Percentiles rank a stretch among this genome's conserved stretches.
phyloP scores from a whole-genome alignment of 2,113 vertebrate species.

The Leiothrix lutea region DNA sequence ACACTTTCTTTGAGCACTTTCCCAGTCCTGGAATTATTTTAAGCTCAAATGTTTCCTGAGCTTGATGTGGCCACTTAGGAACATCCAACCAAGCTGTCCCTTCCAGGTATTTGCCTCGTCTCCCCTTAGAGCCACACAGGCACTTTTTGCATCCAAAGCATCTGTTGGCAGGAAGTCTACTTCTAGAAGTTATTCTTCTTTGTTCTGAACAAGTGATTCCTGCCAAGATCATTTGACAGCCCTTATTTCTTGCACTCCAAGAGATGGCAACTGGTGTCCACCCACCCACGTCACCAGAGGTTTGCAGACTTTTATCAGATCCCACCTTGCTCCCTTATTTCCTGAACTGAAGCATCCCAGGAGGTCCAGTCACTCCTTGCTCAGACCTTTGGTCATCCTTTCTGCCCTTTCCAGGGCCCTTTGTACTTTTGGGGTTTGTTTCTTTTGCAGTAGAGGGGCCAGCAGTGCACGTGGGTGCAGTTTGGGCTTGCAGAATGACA shows the following conservation, averaged over 20 bases:
- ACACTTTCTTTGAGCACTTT: neutral
- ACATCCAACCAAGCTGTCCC: neutral
- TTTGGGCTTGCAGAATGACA: neutral
- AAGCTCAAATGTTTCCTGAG: slow-evolving; percentile 4
- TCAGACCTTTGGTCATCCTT: neutral
- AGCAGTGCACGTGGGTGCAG: neutral
- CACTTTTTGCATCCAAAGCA: neutral
- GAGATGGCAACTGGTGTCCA: neutral
- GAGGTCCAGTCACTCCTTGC: neutral
- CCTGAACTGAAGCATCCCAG: neutral
- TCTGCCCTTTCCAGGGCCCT: neutral
- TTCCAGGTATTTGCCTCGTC: neutral
- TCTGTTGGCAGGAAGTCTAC: neutral
- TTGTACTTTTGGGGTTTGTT: neutral
- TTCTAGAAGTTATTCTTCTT: neutral
- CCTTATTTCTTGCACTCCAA: neutral
- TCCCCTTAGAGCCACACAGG: neutral
- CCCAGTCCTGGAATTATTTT: slow-evolving; percentile 3
- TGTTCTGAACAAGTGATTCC: neutral
- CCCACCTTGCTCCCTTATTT: neutral
- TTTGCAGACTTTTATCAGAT: neutral
- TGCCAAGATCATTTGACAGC: neutral
- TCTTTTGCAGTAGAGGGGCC: neutral
- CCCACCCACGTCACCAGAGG: accelerated
- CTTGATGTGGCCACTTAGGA: neutral